phyloP scores from a whole-genome alignment of 2,888 invertebrate genomes.

The Junonia oenone region DNA sequence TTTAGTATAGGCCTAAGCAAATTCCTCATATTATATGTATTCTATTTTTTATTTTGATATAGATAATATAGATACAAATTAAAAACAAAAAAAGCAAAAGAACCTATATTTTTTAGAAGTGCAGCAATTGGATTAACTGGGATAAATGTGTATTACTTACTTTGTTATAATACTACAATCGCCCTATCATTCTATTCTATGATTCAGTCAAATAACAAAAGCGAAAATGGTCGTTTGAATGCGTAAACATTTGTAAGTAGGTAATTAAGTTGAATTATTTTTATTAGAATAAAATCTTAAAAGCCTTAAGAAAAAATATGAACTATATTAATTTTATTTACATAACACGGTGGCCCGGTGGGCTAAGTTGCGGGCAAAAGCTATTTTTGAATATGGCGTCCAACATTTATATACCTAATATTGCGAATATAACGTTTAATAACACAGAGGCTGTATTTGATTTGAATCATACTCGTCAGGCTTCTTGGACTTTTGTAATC shows the following conservation, averaged over 20 bases:
- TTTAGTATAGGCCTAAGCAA: background rate
- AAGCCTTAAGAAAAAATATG: too few species aligned
- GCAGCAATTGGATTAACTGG: background rate
- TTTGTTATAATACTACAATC: slow-evolving; percentile 4
- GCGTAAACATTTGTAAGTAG: background rate
- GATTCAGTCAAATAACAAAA: background rate
- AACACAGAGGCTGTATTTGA: background rate
- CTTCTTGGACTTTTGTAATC: too few species aligned
- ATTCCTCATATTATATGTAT: too few species aligned
- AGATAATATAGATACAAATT: background rate
- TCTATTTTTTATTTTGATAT: too few species aligned
- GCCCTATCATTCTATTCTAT: background rate
- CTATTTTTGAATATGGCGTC: background rate
- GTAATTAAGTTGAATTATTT: too few species aligned
- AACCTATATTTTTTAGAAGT: background rate
- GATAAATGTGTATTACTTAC: too few species aligned
- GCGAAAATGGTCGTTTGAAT: background rate
- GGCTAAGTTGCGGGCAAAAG: background rate
- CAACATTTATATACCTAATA: too few species aligned
- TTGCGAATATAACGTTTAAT: background rate
- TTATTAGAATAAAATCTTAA: too few species aligned
- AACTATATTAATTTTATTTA: too few species aligned
- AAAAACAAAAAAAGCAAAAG: background rate
- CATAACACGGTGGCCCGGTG: too few species aligned
- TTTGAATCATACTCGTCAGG: too few species aligned